These are phyloP conservation scores for Pogonus chalceus DNA, from an alignment of 1,140 invertebrate species.

Conservation along the genomic window DNA sequence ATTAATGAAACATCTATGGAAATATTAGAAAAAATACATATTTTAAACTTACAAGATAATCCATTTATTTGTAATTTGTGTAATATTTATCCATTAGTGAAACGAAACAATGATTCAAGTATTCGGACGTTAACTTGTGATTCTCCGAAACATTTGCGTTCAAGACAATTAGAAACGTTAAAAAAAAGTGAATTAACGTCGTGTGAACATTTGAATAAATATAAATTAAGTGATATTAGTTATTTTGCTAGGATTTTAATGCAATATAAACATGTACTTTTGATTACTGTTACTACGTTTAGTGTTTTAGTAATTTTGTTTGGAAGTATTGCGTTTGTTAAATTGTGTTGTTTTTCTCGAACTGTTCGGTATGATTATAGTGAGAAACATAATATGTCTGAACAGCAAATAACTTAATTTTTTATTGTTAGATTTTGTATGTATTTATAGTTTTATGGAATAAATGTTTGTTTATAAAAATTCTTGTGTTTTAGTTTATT, in stretches of 20 bases:
- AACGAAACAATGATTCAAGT: conserved; percentile 36
- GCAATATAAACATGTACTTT: conserved; percentile 25
- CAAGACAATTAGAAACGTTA: too few species aligned
- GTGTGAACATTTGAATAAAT: conserved; percentile 19
- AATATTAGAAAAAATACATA: conserved; percentile 41
- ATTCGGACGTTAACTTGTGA: too few species aligned
- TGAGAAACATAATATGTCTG: too few species aligned
- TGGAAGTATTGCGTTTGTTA: conserved; percentile 31
- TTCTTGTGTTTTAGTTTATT: too few species aligned
- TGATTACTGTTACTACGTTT: conserved; percentile 24
- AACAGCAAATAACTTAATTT: too few species aligned
- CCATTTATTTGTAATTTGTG: conserved; percentile 56
- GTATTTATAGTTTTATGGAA: too few species aligned
- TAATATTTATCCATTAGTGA: conserved; percentile 39
- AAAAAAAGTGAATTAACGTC: conserved; percentile 22
- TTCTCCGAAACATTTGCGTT: too few species aligned
- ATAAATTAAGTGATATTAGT: conserved; percentile 9
- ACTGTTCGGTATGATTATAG: too few species aligned
- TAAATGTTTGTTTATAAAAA: too few species aligned
- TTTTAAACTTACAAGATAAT: conserved; percentile 46
- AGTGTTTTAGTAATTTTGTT: conserved; percentile 26
- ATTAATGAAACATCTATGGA: conserved; percentile 43
- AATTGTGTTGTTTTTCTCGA: conserved; percentile 22
- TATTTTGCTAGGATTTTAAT: conserved; percentile 17
- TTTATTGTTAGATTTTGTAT: too few species aligned